A percentile compares a stretch with the other conserved stretches of the same genome.
These are phyloP conservation scores for Philereme transversata DNA, from an alignment of 2,888 invertebrate species.

Conservation along the genomic window DNA sequence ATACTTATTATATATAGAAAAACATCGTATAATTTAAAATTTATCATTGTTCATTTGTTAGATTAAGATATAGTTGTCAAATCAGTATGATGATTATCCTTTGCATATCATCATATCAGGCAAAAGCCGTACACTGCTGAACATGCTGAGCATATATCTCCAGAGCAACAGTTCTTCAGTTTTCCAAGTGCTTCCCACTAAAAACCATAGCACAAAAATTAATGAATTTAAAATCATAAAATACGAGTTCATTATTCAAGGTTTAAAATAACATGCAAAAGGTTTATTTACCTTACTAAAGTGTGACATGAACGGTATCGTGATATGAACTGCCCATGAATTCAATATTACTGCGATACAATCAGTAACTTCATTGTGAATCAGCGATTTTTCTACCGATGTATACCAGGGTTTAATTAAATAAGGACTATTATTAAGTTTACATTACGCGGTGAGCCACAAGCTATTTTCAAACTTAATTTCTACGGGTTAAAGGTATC, in stretches of 20 bases:
- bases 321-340: constrained; percentile 20
- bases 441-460: constrained; percentile 21
- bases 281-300: constrained; percentile 25
- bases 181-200: no score
- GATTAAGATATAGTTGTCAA: no score
- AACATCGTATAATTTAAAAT: no score
- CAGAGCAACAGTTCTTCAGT: no score
- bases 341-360: constrained; percentile 34
- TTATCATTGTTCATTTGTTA: no score
- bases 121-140: no score
- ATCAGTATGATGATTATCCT: no score
- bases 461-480: constrained; percentile 14
- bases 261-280: constrained; percentile 6
- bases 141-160: no score
- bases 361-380: constrained; percentile 41
- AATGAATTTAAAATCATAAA: no score
- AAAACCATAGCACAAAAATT: no score
- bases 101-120: no score
- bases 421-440: constrained; percentile 37
- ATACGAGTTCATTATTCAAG: background rate
- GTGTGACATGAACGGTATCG: constrained; percentile 21
- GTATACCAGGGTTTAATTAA: constrained; percentile 34
- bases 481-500: background rate
- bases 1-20: no score
- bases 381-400: constrained; percentile 40